Base-by-base conservation (phyloP, 2,888 invertebrate species). In the Augochlorella aurata region DNA sequence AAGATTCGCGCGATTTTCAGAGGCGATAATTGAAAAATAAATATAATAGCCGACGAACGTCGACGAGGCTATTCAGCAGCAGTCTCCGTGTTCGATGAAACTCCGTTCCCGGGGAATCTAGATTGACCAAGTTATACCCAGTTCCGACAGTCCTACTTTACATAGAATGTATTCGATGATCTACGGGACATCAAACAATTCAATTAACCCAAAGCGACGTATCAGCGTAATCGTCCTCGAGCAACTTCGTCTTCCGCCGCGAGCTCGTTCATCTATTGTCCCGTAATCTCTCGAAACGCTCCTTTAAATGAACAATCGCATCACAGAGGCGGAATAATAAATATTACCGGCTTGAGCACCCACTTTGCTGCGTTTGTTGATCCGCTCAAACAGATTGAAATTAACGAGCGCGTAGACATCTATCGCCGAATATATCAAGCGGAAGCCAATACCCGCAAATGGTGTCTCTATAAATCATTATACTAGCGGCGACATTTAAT, bases 231-330 rank as follows among this genome's bases (percentile, higher is more conserved):
- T 73, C 58, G 67, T 67, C 67, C 18, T n/a, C n/a, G n/a, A 67
- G 49, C 74, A 50, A 61, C 66, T 49, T 68, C 77, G 77, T 68
- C 58, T 78, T 78, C 67, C 76, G 45, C 44, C 50, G 38, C 63
- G 71, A 21, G 44, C 73, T 66, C 49, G 58, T 77, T 73, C 77
- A 50, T 68, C 77, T 49, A 78, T 78, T 78, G 77, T 68, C 44
- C 38, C 67, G 67, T 74, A 74, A 78, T 78, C 77, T 78, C 61
- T 44, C 50, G 58, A 74, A 74, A 66, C 74, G 67, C 47, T 24
- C 49, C 58, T 68, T 68, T 68, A 68, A 49, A 61, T 50, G 77
- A 78, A 74, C 74, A 74, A 78, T 73, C 73, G 73, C 44, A n/a
- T 67, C 58, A 66, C 29, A 66, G 16, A n/a, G 38, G 7, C 18